phyloP scores from a whole-genome alignment of 2,797 vertebrate genomes.

The Melopsittacus undulatus region DNA sequence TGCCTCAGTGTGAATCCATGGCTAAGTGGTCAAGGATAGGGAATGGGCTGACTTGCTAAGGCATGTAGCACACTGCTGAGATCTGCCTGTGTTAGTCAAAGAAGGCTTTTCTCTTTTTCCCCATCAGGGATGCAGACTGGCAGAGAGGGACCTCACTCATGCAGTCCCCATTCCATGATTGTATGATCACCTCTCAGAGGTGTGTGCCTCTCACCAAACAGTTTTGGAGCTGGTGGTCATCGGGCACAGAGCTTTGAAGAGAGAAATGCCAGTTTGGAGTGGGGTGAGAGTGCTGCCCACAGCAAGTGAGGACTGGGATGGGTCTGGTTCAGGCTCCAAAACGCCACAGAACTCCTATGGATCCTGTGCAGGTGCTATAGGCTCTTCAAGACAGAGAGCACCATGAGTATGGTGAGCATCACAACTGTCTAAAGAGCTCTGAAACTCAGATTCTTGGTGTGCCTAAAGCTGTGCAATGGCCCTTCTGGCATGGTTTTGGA shows the following conservation, averaged over 20 bases:
- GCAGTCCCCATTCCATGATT: neutral
- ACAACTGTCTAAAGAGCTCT: accelerated
- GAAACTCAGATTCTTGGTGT: accelerated
- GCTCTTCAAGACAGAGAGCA: neutral
- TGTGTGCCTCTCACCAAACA: accelerated
- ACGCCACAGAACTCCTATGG: neutral
- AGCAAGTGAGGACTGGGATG: neutral
- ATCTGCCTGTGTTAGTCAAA: too few species aligned
- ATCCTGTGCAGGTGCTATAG: neutral
- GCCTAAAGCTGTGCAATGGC: neutral
- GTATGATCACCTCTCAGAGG: neutral
- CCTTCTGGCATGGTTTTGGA: neutral
- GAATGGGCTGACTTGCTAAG: too few species aligned
- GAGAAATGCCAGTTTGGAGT: neutral
- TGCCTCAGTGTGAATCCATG: neutral
- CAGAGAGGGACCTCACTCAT: too few species aligned
- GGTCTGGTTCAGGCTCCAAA: neutral
- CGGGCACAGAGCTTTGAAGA: neutral
- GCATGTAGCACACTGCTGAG: too few species aligned
- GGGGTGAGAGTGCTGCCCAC: neutral
- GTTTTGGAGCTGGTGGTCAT: accelerated
- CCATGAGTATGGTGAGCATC: accelerated
- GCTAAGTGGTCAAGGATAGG: neutral
- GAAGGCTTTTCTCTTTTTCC: too few species aligned
- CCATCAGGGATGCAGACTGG: too few species aligned